Base-by-base conservation (phyloP, 2,888 invertebrate genomes). In the Athalia cordata region DNA sequence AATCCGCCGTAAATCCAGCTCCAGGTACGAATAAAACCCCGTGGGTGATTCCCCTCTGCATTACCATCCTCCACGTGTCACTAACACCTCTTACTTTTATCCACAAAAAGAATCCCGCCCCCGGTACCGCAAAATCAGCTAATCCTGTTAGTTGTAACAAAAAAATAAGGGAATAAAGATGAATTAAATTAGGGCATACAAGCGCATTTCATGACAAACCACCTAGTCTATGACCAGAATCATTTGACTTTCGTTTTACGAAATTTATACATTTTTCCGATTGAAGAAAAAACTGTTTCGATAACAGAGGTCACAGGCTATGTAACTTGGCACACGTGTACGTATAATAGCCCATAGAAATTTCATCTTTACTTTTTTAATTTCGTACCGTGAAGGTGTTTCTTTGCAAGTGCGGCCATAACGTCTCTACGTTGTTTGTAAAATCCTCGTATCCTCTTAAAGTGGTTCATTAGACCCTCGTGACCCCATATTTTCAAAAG, bases 91-190 rank as follows among this genome's bases (percentile, higher is more conserved):
- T 91, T 0, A 96, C 93, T 84, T 93, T 93, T 72, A 96, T 90
- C 96, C 96, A 96, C 59, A 96, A 91, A 89, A 96, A 96, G 92
- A 96, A 94, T 0, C 96, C 96, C 3, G 95, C 96, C 4, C 90
- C 88, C 0, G 96, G 96, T 45, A 92, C 86, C 0, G 90, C 86
- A 93, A 95, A 96, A 78, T 94, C 93, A 3, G 93, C 94, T 3
- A 95, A 87, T 68, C 93, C 93, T 91, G 88, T 84, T 72, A 7
- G 55, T 55, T 11, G 6, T 45, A 8, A 4, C 1, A 45, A 8
- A 55, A 72, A 59, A 47, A 45, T 6, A n/a, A 47, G 3, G n/a
- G n/a, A 66, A 47, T 64, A 43, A 64, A 8, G 5, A 52, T 4
- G 11, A 61, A 77, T 61, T 55, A 57, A 68, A 77, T 77, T 55